Percentiles rank a stretch among this genome's conserved stretches.
Conservation (phyloP, 2,888 invertebrate species). For the Odontomyia ornata region DNA sequence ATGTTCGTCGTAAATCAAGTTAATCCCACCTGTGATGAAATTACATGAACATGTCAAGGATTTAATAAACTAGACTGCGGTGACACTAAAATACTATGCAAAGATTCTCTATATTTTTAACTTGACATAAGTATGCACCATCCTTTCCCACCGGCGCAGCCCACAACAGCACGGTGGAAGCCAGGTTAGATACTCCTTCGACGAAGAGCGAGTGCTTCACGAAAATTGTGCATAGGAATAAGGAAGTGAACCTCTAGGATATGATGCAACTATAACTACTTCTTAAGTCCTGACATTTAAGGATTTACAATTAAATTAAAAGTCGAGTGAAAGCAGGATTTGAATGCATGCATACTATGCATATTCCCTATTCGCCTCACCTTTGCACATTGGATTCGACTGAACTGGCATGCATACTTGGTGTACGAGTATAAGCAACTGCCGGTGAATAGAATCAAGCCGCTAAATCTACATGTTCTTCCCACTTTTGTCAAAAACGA, state of each 20-base stretch:
- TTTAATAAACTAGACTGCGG: constrained; percentile 49
- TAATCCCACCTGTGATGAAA: constrained; percentile 26
- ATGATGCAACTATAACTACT: constrained; percentile 39
- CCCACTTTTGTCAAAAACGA: constrained; percentile 33
- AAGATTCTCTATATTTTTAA: neutral
- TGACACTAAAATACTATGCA: constrained; percentile 44
- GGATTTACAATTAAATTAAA: constrained; percentile 45
- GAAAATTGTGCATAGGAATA: neutral
- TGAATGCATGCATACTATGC: constrained; percentile 6
- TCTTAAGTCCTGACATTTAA: constrained; percentile 44
- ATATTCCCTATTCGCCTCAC: neutral
- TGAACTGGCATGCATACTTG: neutral
- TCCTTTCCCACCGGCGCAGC: neutral
- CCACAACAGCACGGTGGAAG: neutral
- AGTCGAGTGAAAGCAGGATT: constrained; percentile 22
- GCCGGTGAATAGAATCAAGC: neutral
- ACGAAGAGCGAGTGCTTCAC: neutral
- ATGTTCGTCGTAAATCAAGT: neutral
- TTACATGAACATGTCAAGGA: constrained; percentile 48
- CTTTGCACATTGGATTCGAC: neutral
- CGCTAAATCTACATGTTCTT: constrained; percentile 30
- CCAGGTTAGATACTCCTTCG: neutral
- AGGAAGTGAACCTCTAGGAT: constrained; percentile 25
- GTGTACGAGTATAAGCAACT: neutral
- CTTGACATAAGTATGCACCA: neutral